Base-by-base conservation (phyloP, 64 coral and sea anemone species). In the Montipora cactus region DNA sequence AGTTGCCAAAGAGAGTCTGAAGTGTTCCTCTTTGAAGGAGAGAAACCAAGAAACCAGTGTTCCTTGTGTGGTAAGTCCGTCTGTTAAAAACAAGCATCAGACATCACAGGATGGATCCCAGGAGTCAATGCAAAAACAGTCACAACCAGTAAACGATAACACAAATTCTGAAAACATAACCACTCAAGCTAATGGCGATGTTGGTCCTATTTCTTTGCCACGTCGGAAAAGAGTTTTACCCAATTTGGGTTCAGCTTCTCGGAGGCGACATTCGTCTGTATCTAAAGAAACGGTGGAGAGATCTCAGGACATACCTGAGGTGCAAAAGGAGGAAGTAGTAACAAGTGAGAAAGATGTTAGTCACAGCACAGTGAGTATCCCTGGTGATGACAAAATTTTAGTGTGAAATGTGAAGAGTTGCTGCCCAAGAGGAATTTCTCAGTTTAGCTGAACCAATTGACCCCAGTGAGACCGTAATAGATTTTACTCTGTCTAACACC, bases 161-260 rank as follows among this genome's bases (percentile, higher is more conserved):
- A 50, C 44, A 51, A 70, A 70, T 46, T 86, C 46, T 69, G 82
- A 72, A 46, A 51, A 12, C 49, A 14, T 25, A 18, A 23, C 62
- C 23, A 64, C 16, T 5, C 81, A 45, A 46, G 28, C 45, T 50
- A 25, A 3, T 50, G 82, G 66, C 16, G 12, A 15, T 86, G 82
- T 66, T 8, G 8, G 45, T 13, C 44, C 82, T 12, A 47, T 64
- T 49, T 70, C 82, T 49, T 13, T 86, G 1, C 46, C 50, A 18
- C 82, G 82, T 13, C 82, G 82, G 1, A 86, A 86, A 46, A 62
- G 82, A 50, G 82, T 86, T 22, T 72, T 86, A 70, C 82, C 82
- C 8, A 86, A 86, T 50, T 64, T 86, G 62, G 82, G 82, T 8
- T 86, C 82, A 50, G 64, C 82, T 21, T 47, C 82, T 71, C 68